These are phyloP conservation scores for Mus minutoides DNA, from an alignment of 2,797 vertebrate species.

Conservation along the genomic window DNA sequence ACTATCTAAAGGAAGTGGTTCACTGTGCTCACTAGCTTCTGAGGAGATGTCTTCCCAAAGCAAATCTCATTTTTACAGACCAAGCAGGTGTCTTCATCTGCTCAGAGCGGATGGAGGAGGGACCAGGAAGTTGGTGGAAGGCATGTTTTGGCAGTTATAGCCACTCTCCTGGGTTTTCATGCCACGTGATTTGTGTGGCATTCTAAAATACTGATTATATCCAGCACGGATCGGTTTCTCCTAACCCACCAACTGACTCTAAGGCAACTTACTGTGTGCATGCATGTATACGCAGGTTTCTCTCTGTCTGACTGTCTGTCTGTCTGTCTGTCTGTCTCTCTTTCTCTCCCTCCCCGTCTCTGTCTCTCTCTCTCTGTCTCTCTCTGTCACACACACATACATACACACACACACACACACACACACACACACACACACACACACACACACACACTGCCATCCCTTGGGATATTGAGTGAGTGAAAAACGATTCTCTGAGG, in stretches of 20 bases:
- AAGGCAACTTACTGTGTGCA: no score
- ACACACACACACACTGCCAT: not conserved
- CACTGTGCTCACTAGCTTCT: rapidly evolving
- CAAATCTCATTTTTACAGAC: no score
- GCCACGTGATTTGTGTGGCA: not conserved
- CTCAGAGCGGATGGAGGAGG: not conserved
- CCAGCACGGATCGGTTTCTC: not conserved
- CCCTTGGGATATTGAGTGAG: rapidly evolving
- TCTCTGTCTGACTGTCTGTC: no score
- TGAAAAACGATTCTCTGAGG: not conserved
- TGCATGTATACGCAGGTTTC: not conserved
- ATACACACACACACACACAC: no score
- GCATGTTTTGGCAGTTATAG: not conserved
- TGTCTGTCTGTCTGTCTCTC: not conserved
- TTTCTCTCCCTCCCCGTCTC: not conserved
- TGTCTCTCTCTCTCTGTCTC: no score
- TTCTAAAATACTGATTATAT: not conserved
- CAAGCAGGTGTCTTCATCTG: rapidly evolving
- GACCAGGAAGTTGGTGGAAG: not conserved
- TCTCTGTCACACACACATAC: no score
- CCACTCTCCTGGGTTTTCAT: rapidly evolving
- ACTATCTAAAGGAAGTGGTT: no score
- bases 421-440: not conserved
- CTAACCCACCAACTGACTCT: not conserved
- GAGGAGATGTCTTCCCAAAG: not conserved